Evolutionary conservation across 2,888 invertebrate species (phyloP), one percentile per base, ranked within the genome.

Genomic region (Bombylius discolor): DNA sequence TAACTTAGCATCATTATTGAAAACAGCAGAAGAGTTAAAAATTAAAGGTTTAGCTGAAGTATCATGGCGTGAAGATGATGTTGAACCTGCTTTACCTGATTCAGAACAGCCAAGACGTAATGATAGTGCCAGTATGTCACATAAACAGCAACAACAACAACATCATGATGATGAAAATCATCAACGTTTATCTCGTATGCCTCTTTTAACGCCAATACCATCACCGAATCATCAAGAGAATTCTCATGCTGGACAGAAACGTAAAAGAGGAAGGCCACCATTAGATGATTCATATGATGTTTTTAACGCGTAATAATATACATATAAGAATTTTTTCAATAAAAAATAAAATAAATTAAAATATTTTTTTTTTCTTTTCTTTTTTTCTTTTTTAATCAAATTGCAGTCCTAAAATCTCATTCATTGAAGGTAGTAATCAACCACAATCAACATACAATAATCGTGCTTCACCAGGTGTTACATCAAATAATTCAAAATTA

Each of bases 11-110:
- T 89, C 91, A 32, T 76, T 94, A 58, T 74, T 94, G 66, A 92
- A 92, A 77, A 93, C 93, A 53, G 94, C 94, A 0, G 93, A 94
- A 73, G 91, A 92, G 71, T 78, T 94, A 32, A 83, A 89, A 70
- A 91, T 94, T 66, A 94, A 94, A 75, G 94, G 93, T 0, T 77
- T 93, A 53, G 91, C 92, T 51, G 91, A 93, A 71, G 89, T 92
- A 13, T 87, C 90, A 62, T 91, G 91, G 87, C 83, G 85, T 64
- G 84, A 85, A 53, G 79, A 80, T 42, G 39, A 42, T 12, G 69
- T 70, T 33, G 68, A 66, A 1, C 66, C 67, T 33, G 64, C 66
- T 32, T 56, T 56, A 12, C 33, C 54, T n/a, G 56, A 60, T 56
- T 42, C 39, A 42, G 39, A 42, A 42, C 39, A 42, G 11, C 46